These are phyloP conservation scores for Drosophila neocordata DNA, from an alignment of 1,140 invertebrate genomes.

Conservation along the genomic window DNA sequence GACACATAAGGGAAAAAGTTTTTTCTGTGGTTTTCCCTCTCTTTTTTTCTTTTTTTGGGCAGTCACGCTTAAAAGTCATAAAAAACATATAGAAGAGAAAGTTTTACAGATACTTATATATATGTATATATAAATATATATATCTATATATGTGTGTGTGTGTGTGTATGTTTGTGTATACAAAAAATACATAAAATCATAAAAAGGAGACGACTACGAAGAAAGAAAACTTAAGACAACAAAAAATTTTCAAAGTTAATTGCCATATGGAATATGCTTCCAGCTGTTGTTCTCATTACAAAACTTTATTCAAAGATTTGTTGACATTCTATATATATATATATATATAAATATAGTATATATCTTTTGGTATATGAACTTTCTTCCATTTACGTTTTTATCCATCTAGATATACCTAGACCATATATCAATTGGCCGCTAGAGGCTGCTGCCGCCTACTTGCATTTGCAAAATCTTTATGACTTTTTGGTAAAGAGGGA, in stretches of 20 bases:
- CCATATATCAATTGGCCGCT: constrained; percentile 65
- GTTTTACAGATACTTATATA: constrained; percentile 30
- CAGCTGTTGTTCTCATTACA: constrained; percentile 32
- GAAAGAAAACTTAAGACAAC: constrained; percentile 57
- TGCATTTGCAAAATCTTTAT: constrained; percentile 66
- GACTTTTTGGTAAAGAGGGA: constrained; percentile 57
- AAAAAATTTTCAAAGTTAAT: constrained; percentile 62
- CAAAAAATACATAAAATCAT: constrained; percentile 10
- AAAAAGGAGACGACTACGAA: constrained; percentile 9
- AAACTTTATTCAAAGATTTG: constrained; percentile 14
- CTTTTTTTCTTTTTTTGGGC: not conserved
- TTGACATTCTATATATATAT: not conserved
- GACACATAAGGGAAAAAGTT: constrained; percentile 75
- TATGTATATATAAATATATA: not conserved
- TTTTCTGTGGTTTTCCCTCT: constrained; percentile 33
- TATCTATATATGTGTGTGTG: not conserved
- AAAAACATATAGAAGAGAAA: constrained; percentile 61
- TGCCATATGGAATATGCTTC: constrained; percentile 30
- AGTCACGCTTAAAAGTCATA: constrained; percentile 73
- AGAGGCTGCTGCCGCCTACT: constrained; percentile 43
- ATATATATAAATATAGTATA: not conserved
- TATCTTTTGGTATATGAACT: constrained; percentile 1
- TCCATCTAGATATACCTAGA: constrained; percentile 33
- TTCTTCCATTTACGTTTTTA: constrained; percentile 12
- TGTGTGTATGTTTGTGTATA: not conserved